Evolutionary conservation across 2,797 vertebrate genomes (phyloP), one percentile per base, ranked within the genome.

Genomic region (Oreonectes daqikongensis): DNA sequence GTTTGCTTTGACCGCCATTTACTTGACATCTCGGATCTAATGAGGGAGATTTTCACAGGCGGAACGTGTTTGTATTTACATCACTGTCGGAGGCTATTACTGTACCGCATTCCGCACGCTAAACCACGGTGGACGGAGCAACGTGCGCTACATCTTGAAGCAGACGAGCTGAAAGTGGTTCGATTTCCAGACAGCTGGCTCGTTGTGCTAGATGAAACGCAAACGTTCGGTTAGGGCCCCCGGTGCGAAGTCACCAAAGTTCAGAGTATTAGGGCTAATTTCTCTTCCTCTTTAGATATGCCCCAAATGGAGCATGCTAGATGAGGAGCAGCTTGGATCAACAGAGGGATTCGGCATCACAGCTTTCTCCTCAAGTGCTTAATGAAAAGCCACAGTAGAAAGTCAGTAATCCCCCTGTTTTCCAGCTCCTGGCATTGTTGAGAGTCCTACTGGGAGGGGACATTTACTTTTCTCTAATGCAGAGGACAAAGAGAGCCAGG

Each of bases 291-390:
- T 75, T 59, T 53, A 79, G 59, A 63, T 28, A 75, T 42, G 53
- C 57, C 67, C 53, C 42, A 77, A 67, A 74, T 57, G 52, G 61
- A 63, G 30, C 65, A 46, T 63, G 26, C 15, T 32, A 63, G 72
- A 72, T 63, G 72, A 75, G 66, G 59, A 79, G 69, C 64, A 53
- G 66, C 69, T 81, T 77, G 69, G 75, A 82, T 63, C 69, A 79
- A 79, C 77, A 77, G 53, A 72, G 65, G 28, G 38, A 46, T 69
- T 55, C 55, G 20, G 67, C 75, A 77, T 77, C 69, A 65, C 44
- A 69, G 66, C 35, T 50, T 67, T 53, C 55, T 75, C 74, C 30
- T 76, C 63, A 60, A 65, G 67, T 67, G 72, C 69, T 77, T 73
- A 73, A 73, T 69, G 55, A 72, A 72, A 67, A 77, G 63, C 64